Evolutionary conservation across 2,797 vertebrate genomes (phyloP).

Genomic region (Ptychadena robeensis): DNA sequence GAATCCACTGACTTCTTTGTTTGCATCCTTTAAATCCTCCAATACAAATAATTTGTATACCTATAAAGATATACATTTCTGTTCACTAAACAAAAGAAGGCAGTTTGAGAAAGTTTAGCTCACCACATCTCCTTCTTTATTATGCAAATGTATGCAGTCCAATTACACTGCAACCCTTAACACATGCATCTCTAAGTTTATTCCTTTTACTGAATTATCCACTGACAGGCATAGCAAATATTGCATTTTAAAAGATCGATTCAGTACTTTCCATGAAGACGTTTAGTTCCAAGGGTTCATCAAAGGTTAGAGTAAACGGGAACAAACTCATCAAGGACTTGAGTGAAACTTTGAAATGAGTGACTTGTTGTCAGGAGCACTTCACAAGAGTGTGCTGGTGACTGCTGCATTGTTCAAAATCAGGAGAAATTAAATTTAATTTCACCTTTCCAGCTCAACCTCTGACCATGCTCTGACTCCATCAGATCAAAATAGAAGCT

Average conservation of each 20-base stretch:
- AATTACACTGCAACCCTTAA: neutral
- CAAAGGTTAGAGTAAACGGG: constrained; percentile 18
- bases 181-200: neutral
- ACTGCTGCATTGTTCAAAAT: constrained; percentile 56
- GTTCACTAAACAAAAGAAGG: no score
- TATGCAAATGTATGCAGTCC: neutral
- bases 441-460: constrained; percentile 60
- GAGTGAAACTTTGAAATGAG: constrained; percentile 51
- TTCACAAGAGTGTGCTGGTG: constrained; percentile 24
- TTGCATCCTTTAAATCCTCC: no score
- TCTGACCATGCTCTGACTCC: constrained; percentile 57
- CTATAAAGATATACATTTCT: no score
- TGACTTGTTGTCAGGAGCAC: constrained; percentile 48
- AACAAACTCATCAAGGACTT: constrained; percentile 42
- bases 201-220: constrained; percentile 10
- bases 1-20: no score
- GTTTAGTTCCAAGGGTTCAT: constrained; percentile 24
- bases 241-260: constrained; percentile 19
- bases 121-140: no score
- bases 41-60: no score
- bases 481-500: constrained; percentile 62
- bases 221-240: neutral
- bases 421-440: constrained; percentile 61
- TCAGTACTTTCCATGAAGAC: neutral
- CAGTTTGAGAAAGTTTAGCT: no score